Base-by-base conservation (phyloP, 2,888 invertebrate genomes). In the Scaptodrosophila latifasciaeformis region DNA sequence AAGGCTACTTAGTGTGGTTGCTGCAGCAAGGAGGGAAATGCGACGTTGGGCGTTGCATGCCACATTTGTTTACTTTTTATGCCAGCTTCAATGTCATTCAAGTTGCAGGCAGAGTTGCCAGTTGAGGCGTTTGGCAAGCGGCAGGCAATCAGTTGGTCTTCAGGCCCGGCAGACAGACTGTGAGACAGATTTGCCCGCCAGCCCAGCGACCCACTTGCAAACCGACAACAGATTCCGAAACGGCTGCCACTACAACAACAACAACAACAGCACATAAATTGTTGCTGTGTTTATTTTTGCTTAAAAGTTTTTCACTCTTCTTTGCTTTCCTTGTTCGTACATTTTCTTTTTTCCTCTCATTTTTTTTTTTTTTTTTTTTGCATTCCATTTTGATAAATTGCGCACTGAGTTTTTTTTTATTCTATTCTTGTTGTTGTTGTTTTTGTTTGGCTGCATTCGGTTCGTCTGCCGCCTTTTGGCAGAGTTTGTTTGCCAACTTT, bases 361-460 rank as follows among this genome's bases (percentile, higher is more conserved):
- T 56, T 48, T 17, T 44, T 58, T 54, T 48, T 54, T 27, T 34
- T 40, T 29, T 40, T 40, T 40, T 44, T 56, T 53, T 64, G 64
- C 62, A 59, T 64, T 76, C 70, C 66, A 70, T 71, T 76, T 75
- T 75, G 75, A 75, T 75, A 76, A 75, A 75, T 76, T 74, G 68
- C 61, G 10, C 57, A 54, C 54, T 46, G 47, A 54, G 48, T 29
- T 54, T 63, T 58, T 49, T 45, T 42, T 21, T 2, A n/a, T 18
- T 15, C 44, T 44, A 9, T n/a, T n/a, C n/a, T n/a, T 18, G 15
- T 34, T 39, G 39, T 39, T 6, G 5, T 34, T 13, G 19, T 12
- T 15, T 39, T 39, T 34, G 13, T 34, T 13, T 13, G 34, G 7
- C 2, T 34, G 13, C 34, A n/a, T n/a, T n/a, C n/a, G n/a, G n/a